These are phyloP conservation scores for Cetonia aurata DNA, from an alignment of 2,888 invertebrate species.

Conservation along the genomic window DNA sequence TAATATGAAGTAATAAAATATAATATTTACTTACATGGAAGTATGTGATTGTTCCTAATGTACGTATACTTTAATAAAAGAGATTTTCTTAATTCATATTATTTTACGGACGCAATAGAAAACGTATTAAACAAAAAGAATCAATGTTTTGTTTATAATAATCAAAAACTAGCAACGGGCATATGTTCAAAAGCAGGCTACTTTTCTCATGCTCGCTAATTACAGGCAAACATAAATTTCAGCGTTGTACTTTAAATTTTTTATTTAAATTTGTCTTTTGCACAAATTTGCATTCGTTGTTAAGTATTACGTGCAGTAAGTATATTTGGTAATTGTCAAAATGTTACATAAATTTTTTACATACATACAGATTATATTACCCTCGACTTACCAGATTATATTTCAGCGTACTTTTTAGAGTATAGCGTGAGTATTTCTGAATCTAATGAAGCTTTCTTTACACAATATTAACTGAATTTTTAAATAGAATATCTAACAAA, in stretches of 20 bases:
- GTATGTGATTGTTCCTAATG: background rate
- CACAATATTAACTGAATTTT: constrained; percentile 35
- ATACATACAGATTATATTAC: background rate
- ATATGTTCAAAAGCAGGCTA: background rate
- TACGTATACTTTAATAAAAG: no score
- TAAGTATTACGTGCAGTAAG: no score
- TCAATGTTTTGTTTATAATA: constrained; percentile 14
- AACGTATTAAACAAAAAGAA: constrained; percentile 22
- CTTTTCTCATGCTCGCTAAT: background rate
- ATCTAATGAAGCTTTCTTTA: constrained; percentile 19
- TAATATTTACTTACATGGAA: constrained; percentile 1
- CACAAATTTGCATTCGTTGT: background rate
- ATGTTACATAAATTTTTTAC: no score
- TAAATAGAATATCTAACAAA: constrained; percentile 40
- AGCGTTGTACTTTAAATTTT: no score
- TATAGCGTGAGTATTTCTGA: constrained; percentile 20
- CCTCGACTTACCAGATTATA: constrained; percentile 12
- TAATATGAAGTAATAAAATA: background rate
- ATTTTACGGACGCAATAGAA: constrained; percentile 5
- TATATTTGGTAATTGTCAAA: no score
- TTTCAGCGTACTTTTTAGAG: constrained; percentile 11
- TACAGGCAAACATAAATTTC: background rate
- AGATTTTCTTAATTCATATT: background rate
- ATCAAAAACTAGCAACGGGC: constrained; percentile 16
- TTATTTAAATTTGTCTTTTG: background rate